phyloP scores from a whole-genome alignment of 2,797 vertebrate species.

The Xiphophorus birchmanni region DNA sequence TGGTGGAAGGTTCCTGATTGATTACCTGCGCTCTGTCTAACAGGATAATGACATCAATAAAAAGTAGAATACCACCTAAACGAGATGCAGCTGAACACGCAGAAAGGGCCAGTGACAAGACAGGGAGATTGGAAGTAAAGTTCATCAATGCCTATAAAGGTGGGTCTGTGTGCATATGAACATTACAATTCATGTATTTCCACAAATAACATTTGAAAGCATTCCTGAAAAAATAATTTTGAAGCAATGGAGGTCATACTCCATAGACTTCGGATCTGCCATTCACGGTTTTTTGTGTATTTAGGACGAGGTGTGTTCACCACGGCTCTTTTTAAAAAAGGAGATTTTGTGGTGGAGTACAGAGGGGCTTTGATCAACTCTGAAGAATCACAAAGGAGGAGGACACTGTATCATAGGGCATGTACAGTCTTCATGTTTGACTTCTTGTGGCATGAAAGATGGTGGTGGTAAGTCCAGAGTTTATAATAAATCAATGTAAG shows the following conservation, averaged over 20 bases:
- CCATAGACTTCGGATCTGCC: background rate
- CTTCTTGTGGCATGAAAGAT: constrained; percentile 1
- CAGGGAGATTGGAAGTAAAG: background rate
- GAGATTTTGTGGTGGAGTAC: constrained; percentile 1
- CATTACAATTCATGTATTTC: background rate
- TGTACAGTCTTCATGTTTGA: constrained; percentile 3
- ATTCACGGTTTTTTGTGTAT: background rate
- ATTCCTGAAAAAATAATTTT: background rate
- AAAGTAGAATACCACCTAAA: background rate
- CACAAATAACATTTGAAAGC: background rate
- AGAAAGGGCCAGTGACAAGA: background rate
- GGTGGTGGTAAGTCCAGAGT: constrained; percentile 4
- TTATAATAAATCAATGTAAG: background rate
- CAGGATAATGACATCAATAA: constrained; percentile 2
- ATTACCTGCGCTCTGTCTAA: background rate
- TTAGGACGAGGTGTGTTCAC: constrained; percentile 1
- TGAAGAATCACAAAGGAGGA: constrained; percentile 5
- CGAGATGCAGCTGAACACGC: background rate
- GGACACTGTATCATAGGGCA: background rate
- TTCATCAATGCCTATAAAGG: constrained; percentile 3
- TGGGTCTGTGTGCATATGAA: background rate
- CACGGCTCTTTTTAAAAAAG: constrained; percentile 1
- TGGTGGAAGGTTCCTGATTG: background rate
- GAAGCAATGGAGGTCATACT: background rate
- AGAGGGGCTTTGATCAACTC: background rate